Conservation (phyloP, 2,113 vertebrate species). For the Mus pahari region DNA sequence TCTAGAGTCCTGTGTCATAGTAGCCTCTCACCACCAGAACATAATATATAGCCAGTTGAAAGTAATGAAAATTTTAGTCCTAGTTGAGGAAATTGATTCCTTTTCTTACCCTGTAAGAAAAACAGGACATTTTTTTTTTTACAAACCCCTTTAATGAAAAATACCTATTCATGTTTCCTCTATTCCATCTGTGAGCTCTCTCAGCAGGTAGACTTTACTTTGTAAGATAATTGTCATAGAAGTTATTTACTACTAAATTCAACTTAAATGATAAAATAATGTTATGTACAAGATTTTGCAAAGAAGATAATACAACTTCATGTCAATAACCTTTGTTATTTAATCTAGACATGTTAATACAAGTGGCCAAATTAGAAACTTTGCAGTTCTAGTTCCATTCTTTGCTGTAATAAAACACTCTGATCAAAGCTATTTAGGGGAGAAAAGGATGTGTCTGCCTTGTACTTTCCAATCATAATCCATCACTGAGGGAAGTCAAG, state of each 20-base stretch:
- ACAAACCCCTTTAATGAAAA: neutral
- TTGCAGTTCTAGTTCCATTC: neutral
- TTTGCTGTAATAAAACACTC: neutral
- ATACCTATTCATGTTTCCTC: neutral
- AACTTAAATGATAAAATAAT: neutral
- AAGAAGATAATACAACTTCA: neutral
- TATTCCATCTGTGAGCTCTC: neutral
- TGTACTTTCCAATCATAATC: neutral
- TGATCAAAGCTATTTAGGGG: neutral
- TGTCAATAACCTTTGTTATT: neutral
- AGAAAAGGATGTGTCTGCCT: neutral
- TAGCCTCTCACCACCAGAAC: neutral
- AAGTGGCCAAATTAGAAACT: constrained; percentile 34
- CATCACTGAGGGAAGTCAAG: neutral
- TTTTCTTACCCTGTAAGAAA: neutral
- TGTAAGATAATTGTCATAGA: no score
- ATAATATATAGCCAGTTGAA: neutral
- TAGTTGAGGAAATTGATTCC: constrained; percentile 22
- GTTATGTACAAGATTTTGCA: constrained; percentile 10
- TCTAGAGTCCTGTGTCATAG: neutral
- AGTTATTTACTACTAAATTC: no score
- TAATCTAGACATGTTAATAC: neutral
- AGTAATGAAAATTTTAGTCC: neutral
- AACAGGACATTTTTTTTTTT: neutral
- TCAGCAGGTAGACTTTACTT: neutral